Percentiles rank a stretch among this genome's conserved stretches.
These are phyloP conservation scores for Sebastes diaconus DNA, from an alignment of 2,797 vertebrate species.

Conservation along the genomic window DNA sequence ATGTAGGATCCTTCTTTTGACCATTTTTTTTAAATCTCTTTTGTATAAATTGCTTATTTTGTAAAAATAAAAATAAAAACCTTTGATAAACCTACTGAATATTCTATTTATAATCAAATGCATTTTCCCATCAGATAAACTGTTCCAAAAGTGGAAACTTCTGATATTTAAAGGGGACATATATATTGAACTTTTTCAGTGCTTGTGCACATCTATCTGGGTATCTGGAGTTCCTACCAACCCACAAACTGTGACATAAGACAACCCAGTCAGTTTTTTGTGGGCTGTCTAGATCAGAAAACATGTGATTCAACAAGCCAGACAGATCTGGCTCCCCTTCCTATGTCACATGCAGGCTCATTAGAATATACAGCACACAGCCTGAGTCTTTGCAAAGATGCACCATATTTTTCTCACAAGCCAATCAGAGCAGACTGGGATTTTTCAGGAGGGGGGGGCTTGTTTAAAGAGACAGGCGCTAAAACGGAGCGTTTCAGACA, in stretches of 20 bases:
- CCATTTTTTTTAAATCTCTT: neutral
- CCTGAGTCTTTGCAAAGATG: neutral
- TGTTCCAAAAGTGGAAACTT: neutral
- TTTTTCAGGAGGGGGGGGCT: neutral
- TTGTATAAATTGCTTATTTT: neutral
- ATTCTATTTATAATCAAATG: neutral
- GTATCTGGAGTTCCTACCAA: too few species aligned
- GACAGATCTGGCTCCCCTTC: too few species aligned
- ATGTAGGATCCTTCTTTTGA: neutral
- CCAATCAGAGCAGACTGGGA: neutral
- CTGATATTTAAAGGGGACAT: neutral
- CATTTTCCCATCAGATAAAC: neutral
- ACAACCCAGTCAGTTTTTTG: too few species aligned
- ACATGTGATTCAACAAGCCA: neutral
- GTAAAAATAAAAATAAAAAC: neutral
- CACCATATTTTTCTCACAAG: neutral
- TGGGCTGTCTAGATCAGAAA: neutral
- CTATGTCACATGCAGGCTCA: neutral
- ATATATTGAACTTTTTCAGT: too few species aligned
- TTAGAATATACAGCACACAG: neutral
- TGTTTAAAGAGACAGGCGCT: neutral
- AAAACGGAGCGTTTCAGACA: neutral
- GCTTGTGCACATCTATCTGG: too few species aligned
- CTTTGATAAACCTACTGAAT: neutral
- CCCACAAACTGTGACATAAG: too few species aligned